Percentiles rank a stretch among this genome's conserved stretches.
These are phyloP conservation scores for Liopterus haemorrhoidalis DNA, from an alignment of 2,888 invertebrate species.

Conservation along the genomic window DNA sequence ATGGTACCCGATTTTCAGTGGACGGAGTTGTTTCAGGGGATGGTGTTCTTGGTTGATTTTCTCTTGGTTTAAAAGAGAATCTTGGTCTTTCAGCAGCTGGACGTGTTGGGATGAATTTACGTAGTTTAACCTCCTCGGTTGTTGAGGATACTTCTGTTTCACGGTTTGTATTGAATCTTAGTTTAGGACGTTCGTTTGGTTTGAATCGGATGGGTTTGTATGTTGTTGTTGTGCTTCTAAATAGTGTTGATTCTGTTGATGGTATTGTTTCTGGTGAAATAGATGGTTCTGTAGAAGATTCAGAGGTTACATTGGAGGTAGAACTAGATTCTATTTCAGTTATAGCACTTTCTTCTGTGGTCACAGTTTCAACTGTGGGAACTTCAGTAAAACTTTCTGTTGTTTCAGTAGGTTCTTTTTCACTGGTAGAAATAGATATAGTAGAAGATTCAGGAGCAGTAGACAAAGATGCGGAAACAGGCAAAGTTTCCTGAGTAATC, in stretches of 20 bases:
- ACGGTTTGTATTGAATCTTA: constrained; percentile 15
- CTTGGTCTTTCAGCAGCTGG: constrained; percentile 14
- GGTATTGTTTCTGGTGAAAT: neutral
- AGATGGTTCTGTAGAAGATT: neutral
- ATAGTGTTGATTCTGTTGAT: neutral
- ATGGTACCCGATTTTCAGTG: constrained; percentile 2
- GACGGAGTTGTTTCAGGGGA: constrained; percentile 9
- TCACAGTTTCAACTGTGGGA: constrained; percentile 6
- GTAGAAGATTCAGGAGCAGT: neutral
- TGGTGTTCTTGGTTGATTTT: constrained; percentile 5
- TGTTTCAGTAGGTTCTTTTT: constrained; percentile 1
- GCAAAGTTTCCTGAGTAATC: constrained; percentile 5
- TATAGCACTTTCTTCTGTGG: constrained; percentile 10
- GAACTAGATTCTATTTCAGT: no score
- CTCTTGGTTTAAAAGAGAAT: constrained; percentile 13
- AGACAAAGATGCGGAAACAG: neutral
- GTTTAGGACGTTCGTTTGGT: constrained; percentile 18
- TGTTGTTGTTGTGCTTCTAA: constrained; percentile 8
- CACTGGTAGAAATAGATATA: neutral
- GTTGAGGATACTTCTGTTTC: neutral
- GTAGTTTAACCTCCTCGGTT: constrained; percentile 8
- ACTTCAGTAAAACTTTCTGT: constrained; percentile 8
- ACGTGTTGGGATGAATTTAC: constrained; percentile 14
- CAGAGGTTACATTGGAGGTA: neutral
- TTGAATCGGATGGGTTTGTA: constrained; percentile 17